These are phyloP conservation scores for Megaleporinus macrocephalus DNA, from an alignment of 2,113 vertebrate species.

Conservation along the genomic window DNA sequence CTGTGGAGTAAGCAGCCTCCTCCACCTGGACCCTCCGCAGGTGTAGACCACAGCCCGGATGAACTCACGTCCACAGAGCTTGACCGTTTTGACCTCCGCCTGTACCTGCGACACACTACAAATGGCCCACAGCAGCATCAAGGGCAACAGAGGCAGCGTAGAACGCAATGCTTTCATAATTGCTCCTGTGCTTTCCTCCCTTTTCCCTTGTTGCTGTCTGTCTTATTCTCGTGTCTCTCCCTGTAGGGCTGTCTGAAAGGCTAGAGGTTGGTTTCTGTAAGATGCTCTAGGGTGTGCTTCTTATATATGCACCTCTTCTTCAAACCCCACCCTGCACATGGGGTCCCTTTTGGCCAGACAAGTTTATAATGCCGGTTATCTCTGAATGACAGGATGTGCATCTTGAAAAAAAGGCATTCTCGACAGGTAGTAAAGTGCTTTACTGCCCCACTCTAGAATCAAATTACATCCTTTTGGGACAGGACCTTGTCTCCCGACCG, in stretches of 20 bases:
- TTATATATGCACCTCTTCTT: constrained; percentile 50
- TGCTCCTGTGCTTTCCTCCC: constrained; percentile 8
- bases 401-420: constrained; percentile 48
- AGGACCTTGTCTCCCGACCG: constrained; percentile 50
- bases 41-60: constrained; percentile 86
- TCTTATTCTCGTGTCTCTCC: neutral
- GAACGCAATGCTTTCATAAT: constrained; percentile 65
- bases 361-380: constrained; percentile 63
- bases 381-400: constrained; percentile 53
- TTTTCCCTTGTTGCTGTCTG: constrained; percentile 6
- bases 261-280: constrained; percentile 9
- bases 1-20: constrained; percentile 62
- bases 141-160: constrained; percentile 55
- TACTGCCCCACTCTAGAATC: constrained; percentile 63
- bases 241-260: constrained; percentile 16
- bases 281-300: neutral
- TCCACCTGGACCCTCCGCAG: constrained; percentile 90
- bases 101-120: constrained; percentile 46
- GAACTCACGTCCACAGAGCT: constrained; percentile 87
- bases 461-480: constrained; percentile 61
- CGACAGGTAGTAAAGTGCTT: constrained; percentile 60
- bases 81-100: constrained; percentile 70
- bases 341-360: constrained; percentile 45
- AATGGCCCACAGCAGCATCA: constrained; percentile 71
- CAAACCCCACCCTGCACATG: constrained; percentile 31